Conservation (phyloP, 2,113 vertebrate genomes). For the Dipodomys stephensi region DNA sequence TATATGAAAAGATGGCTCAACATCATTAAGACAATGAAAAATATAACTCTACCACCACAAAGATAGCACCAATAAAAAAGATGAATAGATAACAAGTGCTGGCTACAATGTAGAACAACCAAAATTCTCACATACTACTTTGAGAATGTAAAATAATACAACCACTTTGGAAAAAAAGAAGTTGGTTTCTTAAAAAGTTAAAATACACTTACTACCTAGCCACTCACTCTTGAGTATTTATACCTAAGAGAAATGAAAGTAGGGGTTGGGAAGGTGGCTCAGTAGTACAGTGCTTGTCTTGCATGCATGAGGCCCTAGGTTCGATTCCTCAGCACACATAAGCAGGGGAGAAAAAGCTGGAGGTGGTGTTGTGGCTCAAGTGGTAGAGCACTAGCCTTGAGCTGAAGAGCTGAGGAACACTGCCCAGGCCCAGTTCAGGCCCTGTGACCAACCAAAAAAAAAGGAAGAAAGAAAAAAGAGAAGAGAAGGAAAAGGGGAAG, state of each 20-base stretch:
- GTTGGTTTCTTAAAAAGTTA: constrained; percentile 52
- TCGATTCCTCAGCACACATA: too few relatives aligned
- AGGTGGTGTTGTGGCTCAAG: too few relatives aligned
- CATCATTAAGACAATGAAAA: constrained; percentile 37
- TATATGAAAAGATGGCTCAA: constrained; percentile 30
- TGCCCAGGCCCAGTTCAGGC: too few relatives aligned
- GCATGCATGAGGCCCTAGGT: too few relatives aligned
- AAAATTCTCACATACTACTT: neutral
- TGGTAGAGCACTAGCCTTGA: too few relatives aligned
- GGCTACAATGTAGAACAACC: constrained; percentile 1
- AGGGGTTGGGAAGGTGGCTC: too few relatives aligned
- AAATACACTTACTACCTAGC: constrained; percentile 33
- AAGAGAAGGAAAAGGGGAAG: too few relatives aligned
- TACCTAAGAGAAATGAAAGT: constrained; percentile 45
- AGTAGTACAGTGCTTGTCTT: too few relatives aligned
- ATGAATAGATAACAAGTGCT: neutral
- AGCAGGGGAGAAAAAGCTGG: too few relatives aligned
- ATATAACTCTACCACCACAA: neutral
- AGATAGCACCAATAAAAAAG: neutral
- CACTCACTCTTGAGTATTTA: constrained; percentile 6
- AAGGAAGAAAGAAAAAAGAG: too few relatives aligned
- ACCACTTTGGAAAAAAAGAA: constrained; percentile 23
- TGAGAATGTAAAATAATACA: constrained; percentile 43
- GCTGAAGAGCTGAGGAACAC: too few relatives aligned
- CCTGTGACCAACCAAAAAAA: too few relatives aligned